phyloP scores from a whole-genome alignment of 2,888 invertebrate species.

The Sinelater perroti region DNA sequence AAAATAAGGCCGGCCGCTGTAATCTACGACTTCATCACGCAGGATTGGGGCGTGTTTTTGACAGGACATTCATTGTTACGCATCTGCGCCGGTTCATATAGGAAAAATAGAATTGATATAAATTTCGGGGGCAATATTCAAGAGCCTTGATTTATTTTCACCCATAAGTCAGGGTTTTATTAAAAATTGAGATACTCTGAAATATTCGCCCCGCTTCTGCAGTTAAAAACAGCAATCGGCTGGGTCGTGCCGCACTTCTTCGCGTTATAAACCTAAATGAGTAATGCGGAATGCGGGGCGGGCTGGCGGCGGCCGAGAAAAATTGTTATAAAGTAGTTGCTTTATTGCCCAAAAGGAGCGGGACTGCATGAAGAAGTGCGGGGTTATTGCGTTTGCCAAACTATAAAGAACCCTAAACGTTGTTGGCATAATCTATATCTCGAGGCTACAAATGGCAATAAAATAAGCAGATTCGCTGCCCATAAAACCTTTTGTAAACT shows the following conservation, averaged over 20 bases:
- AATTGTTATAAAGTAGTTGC: slow-evolving; percentile 26
- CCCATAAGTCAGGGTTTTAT: slow-evolving; percentile 23
- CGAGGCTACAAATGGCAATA: slow-evolving; percentile 32
- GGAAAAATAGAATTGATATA: slow-evolving; percentile 37
- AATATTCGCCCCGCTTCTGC: too few relatives aligned
- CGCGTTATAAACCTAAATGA: too few relatives aligned
- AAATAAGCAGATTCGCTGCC: slow-evolving; percentile 30
- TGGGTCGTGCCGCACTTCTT: too few relatives aligned
- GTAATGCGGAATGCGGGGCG: too few relatives aligned
- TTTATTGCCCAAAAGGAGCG: slow-evolving; percentile 21
- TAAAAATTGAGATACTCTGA: too few relatives aligned
- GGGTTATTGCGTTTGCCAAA: slow-evolving; percentile 31
- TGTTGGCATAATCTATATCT: slow-evolving; percentile 36
- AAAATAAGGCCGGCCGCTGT: slow-evolving; percentile 15
- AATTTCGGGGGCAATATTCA: slow-evolving; percentile 37
- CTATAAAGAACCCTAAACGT: slow-evolving; percentile 33
- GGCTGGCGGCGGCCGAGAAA: slow-evolving; percentile 2
- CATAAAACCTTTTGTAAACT: slow-evolving; percentile 36
- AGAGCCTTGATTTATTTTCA: slow-evolving; percentile 32
- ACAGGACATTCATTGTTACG: slow-evolving; percentile 39
- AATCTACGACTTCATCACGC: slow-evolving; percentile 32
- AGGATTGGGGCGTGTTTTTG: slow-evolving; percentile 34
- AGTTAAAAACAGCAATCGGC: too few relatives aligned
- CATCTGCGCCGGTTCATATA: slow-evolving; percentile 37
- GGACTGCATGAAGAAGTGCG: slow-evolving; percentile 25